Conservation (phyloP, 2,888 invertebrate species). For the Dryobotodes eremita region DNA sequence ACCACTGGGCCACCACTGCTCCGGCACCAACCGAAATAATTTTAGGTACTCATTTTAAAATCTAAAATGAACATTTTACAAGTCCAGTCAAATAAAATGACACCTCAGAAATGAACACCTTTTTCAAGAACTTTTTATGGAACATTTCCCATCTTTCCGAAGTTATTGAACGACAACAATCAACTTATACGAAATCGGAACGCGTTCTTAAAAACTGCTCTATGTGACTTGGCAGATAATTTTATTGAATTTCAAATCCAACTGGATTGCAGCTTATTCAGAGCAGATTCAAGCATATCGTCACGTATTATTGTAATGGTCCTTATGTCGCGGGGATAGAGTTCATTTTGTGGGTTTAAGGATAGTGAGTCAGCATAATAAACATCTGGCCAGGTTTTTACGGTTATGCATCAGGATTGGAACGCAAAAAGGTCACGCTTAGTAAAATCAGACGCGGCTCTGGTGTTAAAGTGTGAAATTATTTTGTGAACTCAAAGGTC, state of each 20-base stretch:
- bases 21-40: background rate
- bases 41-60: background rate
- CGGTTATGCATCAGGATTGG: slow-evolving; percentile 76
- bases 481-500: slow-evolving; percentile 53
- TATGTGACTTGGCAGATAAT: slow-evolving; percentile 69
- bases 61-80: slow-evolving; percentile 9
- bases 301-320: slow-evolving; percentile 63
- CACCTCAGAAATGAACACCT: background rate
- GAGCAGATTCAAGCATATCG: slow-evolving; percentile 60
- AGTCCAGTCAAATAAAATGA: slow-evolving; percentile 33
- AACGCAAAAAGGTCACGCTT: slow-evolving; percentile 76
- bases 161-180: slow-evolving; percentile 46
- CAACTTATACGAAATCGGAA: slow-evolving; percentile 53
- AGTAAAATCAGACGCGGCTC: slow-evolving; percentile 50
- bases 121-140: slow-evolving; percentile 6
- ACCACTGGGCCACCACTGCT: too few species aligned
- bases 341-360: slow-evolving; percentile 64
- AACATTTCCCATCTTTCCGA: slow-evolving; percentile 35
- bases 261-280: slow-evolving; percentile 62
- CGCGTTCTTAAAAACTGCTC: slow-evolving; percentile 59
- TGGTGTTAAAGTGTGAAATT: slow-evolving; percentile 61
- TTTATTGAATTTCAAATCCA: slow-evolving; percentile 69
- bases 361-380: slow-evolving; percentile 83
- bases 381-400: slow-evolving; percentile 82
- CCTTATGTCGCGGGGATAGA: slow-evolving; percentile 56